These are phyloP conservation scores for Drosophila teissieri DNA, from an alignment of 1,140 invertebrate species.

Conservation along the genomic window DNA sequence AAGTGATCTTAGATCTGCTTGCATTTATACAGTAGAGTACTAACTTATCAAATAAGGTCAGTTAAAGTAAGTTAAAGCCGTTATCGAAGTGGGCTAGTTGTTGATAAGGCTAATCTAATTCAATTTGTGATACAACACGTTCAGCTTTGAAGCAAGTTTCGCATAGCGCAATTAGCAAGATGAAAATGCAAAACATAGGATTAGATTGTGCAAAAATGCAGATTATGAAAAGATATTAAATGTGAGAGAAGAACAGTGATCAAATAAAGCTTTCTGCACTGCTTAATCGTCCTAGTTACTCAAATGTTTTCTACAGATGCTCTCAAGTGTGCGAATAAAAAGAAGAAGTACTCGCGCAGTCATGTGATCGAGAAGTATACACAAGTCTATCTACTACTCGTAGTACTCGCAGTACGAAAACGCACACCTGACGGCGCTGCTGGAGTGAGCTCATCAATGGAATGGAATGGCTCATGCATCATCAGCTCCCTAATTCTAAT, in stretches of 20 bases:
- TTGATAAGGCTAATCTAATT: slow-evolving; percentile 30
- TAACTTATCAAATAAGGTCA: slow-evolving; percentile 23
- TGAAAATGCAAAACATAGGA: slow-evolving; percentile 2
- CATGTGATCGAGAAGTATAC: slow-evolving; percentile 55
- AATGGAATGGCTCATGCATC: slow-evolving; percentile 50
- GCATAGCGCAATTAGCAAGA: slow-evolving; percentile 13
- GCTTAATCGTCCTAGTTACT: too few relatives aligned
- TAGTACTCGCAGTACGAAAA: slow-evolving; percentile 14
- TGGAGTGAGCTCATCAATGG: slow-evolving; percentile 67
- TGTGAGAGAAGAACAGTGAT: too few relatives aligned
- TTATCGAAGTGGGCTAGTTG: slow-evolving; percentile 21
- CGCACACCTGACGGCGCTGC: slow-evolving; percentile 28
- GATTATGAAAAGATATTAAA: too few relatives aligned
- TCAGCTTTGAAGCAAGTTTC: slow-evolving; percentile 2
- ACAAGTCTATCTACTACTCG: slow-evolving; percentile 54
- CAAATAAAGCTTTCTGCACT: too few relatives aligned
- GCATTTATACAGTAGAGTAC: too few relatives aligned
- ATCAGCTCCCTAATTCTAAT: slow-evolving; percentile 33
- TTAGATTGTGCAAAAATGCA: neutral
- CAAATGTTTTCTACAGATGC: neutral
- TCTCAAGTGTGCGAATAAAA: slow-evolving; percentile 14
- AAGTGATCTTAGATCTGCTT: too few relatives aligned
- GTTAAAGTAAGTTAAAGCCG: neutral
- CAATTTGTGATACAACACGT: slow-evolving; percentile 19
- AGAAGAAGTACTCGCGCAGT: slow-evolving; percentile 31